Conservation (phyloP, 2,113 vertebrate genomes). For the Scomber japonicus region DNA sequence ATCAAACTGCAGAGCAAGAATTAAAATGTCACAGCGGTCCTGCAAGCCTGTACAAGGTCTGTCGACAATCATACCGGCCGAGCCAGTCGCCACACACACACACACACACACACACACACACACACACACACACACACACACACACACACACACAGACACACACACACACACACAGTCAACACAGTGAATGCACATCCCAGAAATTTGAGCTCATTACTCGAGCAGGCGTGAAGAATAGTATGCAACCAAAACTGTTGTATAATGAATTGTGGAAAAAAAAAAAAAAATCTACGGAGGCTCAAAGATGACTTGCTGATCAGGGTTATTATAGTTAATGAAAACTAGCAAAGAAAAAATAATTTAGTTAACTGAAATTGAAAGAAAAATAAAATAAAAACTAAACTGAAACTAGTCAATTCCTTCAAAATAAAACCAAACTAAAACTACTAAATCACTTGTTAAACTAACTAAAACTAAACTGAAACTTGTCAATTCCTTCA, state of each 20-base stretch:
- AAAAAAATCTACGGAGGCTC: not conserved
- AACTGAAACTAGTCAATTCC: too few relatives aligned
- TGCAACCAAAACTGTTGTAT: slow-evolving; percentile 18
- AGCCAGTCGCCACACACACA: slow-evolving; percentile 16
- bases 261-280: slow-evolving; percentile 18
- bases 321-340: too few relatives aligned
- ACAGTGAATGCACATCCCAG: slow-evolving; percentile 13
- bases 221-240: slow-evolving; percentile 12
- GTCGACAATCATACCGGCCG: slow-evolving; percentile 25
- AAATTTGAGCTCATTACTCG: slow-evolving; percentile 32
- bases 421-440: too few relatives aligned
- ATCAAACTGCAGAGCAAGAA: not conserved
- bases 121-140: not conserved
- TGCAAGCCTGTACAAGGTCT: slow-evolving; percentile 50
- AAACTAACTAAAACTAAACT: too few relatives aligned
- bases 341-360: too few relatives aligned
- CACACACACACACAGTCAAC: not conserved
- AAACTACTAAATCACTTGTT: too few relatives aligned
- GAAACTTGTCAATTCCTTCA: too few relatives aligned
- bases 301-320: not conserved
- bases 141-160: not conserved
- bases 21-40: not conserved
- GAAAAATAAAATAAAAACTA: too few relatives aligned
- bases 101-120: not conserved
- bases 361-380: too few relatives aligned